Base-by-base conservation (phyloP, 1,140 invertebrate species). In the Bombus superbus region DNA sequence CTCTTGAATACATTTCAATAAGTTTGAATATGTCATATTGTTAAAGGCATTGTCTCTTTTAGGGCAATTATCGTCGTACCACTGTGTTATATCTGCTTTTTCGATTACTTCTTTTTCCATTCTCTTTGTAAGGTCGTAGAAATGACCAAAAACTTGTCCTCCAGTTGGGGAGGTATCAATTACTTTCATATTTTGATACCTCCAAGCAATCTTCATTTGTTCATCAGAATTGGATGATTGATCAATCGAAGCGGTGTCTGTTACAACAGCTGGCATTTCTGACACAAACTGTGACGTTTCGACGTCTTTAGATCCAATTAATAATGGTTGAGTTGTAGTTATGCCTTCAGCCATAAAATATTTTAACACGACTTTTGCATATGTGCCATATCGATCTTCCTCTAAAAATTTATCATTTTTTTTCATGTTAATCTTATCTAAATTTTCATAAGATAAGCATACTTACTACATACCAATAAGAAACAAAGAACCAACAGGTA, bases 271-370 rank as follows among this genome's bases (percentile, higher is more conserved):
- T 76, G 96, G 96, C 85, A 96, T 87, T 87, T 95, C 95, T 92
- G 95, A 95, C 91, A 97, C 94, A 83, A 98, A 94, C 88, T 96
- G 94, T 25, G 96, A 92, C 32, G 97, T 96, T 92, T 97, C 95
- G 80, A 96, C 94, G 95, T 98, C 97, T 91, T 97, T 96, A 90
- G 97, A 97, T 77, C 97, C 97, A 83, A 98, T 92, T 88, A 97
- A 96, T 59, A 97, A 88, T 72, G 96, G 95, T 94, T 98, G 98
- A 42, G 96, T 96, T 85, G 96, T 97, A 28, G 97, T 96, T 57
- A 98, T 94, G 62, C 97, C 97, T 96, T 98, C 98, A 44, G 98
- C 97, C 87, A 98, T 93, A 89, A 97, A 98, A 94, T 98, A 98
- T 93, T 98, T 98, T 28, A 97, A 94, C 85, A 98, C 94, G 47